A percentile compares a stretch with the other conserved stretches of the same genome.
Evolutionary conservation across 2,797 vertebrate genomes (phyloP).

Genomic region (Bryconaethiops microstoma): DNA sequence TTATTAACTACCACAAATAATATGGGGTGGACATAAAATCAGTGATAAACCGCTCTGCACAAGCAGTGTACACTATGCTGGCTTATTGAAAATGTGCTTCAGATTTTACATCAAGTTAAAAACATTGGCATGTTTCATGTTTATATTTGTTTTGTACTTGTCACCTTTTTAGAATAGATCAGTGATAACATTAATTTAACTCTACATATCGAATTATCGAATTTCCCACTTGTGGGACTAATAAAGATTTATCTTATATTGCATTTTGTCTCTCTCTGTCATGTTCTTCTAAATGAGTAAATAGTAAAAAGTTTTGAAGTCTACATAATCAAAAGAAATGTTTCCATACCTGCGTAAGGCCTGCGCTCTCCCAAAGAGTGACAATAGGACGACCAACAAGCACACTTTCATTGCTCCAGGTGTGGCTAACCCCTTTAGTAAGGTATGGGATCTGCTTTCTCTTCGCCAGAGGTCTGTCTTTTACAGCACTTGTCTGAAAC

Average conservation of each 20-base stretch:
- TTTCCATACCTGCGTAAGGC: conserved; percentile 51
- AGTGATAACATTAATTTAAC: not conserved
- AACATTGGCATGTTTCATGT: no score
- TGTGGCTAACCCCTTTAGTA: not conserved
- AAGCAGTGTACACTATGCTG: not conserved
- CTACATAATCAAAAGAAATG: not conserved
- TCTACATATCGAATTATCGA: not conserved
- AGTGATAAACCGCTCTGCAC: no score
- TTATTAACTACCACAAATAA: no score
- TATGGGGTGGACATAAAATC: no score
- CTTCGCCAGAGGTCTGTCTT: not conserved
- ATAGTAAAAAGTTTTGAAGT: not conserved
- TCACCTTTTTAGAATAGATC: conserved; percentile 1
- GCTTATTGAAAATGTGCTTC: not conserved
- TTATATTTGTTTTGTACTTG: not conserved
- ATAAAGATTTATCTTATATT: no score
- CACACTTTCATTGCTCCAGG: conserved; percentile 44
- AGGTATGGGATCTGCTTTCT: not conserved
- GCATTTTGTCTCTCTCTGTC: not conserved
- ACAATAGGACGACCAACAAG: conserved; percentile 39
- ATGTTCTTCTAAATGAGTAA: not conserved
- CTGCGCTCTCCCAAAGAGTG: conserved; percentile 24
- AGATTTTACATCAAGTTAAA: not conserved
- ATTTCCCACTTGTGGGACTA: no score
- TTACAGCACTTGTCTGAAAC: conserved; percentile 9